Percentiles rank a stretch among this genome's conserved stretches.
Evolutionary conservation across 2,888 invertebrate genomes (phyloP).

Genomic region (Seira musarum): DNA sequence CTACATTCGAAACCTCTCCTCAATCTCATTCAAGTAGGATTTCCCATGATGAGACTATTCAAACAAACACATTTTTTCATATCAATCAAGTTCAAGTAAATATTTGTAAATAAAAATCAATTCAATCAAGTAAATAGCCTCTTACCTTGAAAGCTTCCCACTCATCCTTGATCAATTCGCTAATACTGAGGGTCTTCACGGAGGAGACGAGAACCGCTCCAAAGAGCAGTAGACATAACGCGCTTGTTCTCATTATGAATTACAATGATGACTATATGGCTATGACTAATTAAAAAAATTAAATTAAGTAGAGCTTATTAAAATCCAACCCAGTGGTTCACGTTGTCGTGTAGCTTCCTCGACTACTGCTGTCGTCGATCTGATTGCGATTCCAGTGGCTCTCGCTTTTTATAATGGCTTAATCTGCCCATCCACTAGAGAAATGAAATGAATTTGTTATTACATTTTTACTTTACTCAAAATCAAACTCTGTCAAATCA

Average conservation of each 20-base stretch:
- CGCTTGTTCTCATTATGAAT: no score
- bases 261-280: no score
- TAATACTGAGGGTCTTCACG: not conserved
- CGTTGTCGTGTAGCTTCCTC: not conserved
- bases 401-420: not conserved
- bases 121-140: constrained; percentile 36
- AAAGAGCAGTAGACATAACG: not conserved
- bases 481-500: not conserved
- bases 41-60: constrained; percentile 79
- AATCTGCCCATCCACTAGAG: not conserved
- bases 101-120: not conserved
- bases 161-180: constrained; percentile 81
- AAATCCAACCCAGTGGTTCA: no score
- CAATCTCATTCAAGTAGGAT: constrained; percentile 80
- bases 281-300: no score
- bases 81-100: no score
- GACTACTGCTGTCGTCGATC: not conserved
- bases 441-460: not conserved
- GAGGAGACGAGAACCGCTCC: not conserved
- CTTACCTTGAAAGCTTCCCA: constrained; percentile 85
- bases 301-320: no score
- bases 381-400: not conserved
- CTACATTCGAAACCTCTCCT: constrained; percentile 86
- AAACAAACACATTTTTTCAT: no score
- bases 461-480: not conserved